Base-by-base conservation (phyloP, 1,140 invertebrate genomes). In the Macrosteles quadrilineatus region DNA sequence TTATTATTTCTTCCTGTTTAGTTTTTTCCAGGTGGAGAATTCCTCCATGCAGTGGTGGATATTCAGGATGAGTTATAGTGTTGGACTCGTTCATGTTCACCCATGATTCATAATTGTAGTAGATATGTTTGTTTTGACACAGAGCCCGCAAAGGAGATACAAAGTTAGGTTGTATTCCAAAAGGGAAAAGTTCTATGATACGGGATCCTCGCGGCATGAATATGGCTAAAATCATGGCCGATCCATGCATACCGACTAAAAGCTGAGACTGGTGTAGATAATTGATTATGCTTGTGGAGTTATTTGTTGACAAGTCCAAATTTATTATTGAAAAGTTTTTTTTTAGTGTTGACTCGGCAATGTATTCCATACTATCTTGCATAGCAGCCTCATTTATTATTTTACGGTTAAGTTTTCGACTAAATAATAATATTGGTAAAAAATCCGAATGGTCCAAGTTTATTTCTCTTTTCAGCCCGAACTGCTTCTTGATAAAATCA, bases 121-220 rank as follows among this genome's bases (percentile, higher is more conserved):
- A 69, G 68, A 80, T 76, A 0, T 77, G 77, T 17, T 71, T 71
- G 1, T 83, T 62, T 9, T 73, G 30, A 71, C 74, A 77, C 3
- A 85, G 68, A n/a, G 80, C 82, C 73, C 79, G 80, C 64, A 83
- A 82, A 32, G 83, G 82, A 19, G 83, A 83, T 27, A 84, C 85
- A 69, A 81, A 73, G 17, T 75, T 63, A 23, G 83, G 77, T 66
- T 78, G 77, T 29, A 86, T 78, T n/a, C 73, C 80, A 74, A 73
- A 81, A 1, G 81, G 81, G 73, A 82, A 82, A 17, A 82, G 31
- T 72, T 82, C 81, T 21, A 82, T 62, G 19, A 81, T 45, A 30
- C 66, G 32, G 32, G 78, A 70, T 70, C 67, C 55, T 25, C 67
- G 55, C 27, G 59, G 50, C 27, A 81, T 32, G 70, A 82, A 81